Conservation (phyloP, 2,113 vertebrate species). For the Prochilodus magdalenae region DNA sequence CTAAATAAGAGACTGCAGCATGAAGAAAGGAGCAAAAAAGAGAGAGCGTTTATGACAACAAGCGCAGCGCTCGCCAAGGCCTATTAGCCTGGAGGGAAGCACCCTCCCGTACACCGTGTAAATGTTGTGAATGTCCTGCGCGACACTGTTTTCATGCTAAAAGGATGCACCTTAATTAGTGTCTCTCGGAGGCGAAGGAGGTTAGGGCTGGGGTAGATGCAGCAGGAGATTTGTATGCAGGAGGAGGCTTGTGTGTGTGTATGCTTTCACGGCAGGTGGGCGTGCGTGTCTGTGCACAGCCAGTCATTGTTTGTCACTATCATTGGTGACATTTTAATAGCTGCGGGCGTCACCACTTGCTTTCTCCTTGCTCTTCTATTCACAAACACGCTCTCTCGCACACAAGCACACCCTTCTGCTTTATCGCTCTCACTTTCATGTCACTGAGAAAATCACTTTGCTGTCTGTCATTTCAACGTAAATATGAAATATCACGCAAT, state of each 20-base stretch:
- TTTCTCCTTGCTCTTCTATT: slow-evolving; percentile 17
- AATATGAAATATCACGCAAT: neutral
- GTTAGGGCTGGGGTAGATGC: slow-evolving; percentile 34
- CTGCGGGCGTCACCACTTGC: slow-evolving; percentile 56
- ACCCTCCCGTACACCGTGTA: slow-evolving; percentile 3
- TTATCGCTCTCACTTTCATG: neutral
- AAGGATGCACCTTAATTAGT: slow-evolving; percentile 52
- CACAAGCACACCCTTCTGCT: slow-evolving; percentile 40
- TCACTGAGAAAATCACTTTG: neutral
- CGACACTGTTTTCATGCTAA: slow-evolving; percentile 14
- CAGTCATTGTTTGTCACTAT: slow-evolving; percentile 51
- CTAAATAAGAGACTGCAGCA: slow-evolving; percentile 36
- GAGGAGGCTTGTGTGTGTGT: slow-evolving; percentile 1
- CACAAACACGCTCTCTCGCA: neutral
- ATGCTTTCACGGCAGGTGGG: slow-evolving; percentile 27
- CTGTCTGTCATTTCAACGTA: slow-evolving; percentile 1
- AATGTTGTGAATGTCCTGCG: slow-evolving; percentile 37
- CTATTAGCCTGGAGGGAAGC: neutral
- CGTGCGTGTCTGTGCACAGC: slow-evolving; percentile 31
- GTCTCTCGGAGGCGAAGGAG: slow-evolving; percentile 35
- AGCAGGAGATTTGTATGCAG: slow-evolving; percentile 34
- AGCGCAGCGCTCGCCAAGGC: neutral
- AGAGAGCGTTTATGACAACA: neutral
- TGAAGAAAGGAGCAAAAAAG: slow-evolving; percentile 18
- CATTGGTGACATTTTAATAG: slow-evolving; percentile 67